Evolutionary conservation across 37 sponge, comb jelly and placozoan species (phyloP).

Genomic region (Crambe crambe): DNA sequence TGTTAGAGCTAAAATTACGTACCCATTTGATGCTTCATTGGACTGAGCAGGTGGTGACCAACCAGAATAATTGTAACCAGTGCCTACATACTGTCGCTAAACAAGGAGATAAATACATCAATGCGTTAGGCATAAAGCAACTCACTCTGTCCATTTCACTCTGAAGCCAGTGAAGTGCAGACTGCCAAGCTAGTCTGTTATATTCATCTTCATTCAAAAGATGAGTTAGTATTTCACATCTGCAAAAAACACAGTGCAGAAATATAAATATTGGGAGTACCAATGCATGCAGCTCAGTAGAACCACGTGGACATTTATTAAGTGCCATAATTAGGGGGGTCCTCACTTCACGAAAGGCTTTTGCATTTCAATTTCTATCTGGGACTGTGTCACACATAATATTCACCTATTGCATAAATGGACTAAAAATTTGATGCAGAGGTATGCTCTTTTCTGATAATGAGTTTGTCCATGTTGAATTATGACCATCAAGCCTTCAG

Average conservation of each 20-base stretch:
- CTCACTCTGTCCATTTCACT: slow-evolving; percentile 75
- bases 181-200: slow-evolving; percentile 56
- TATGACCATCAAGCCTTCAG: slow-evolving; percentile 75
- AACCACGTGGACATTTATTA: too few relatives aligned
- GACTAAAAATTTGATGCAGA: slow-evolving; percentile 82
- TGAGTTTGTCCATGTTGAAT: slow-evolving; percentile 72
- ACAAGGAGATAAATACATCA: not conserved
- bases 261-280: too few relatives aligned
- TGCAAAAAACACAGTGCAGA: slow-evolving; percentile 17
- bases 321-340: too few relatives aligned
- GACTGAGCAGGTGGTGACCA: slow-evolving; percentile 93
- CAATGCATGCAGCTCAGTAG: too few relatives aligned
- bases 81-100: slow-evolving; percentile 43
- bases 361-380: too few relatives aligned
- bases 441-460: slow-evolving; percentile 86
- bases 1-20: not conserved
- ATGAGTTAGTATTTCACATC: slow-evolving; percentile 49
- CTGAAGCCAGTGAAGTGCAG: slow-evolving; percentile 73
- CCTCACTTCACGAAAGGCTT: too few relatives aligned
- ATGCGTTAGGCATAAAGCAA: not conserved
- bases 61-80: slow-evolving; percentile 65
- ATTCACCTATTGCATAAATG: slow-evolving; percentile 62
- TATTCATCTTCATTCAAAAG: slow-evolving; percentile 59
- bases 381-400: not conserved
- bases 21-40: slow-evolving; percentile 84